Evolutionary conservation across 2,797 vertebrate genomes (phyloP).

Genomic region (Cynodonichthys magdalenae): DNA sequence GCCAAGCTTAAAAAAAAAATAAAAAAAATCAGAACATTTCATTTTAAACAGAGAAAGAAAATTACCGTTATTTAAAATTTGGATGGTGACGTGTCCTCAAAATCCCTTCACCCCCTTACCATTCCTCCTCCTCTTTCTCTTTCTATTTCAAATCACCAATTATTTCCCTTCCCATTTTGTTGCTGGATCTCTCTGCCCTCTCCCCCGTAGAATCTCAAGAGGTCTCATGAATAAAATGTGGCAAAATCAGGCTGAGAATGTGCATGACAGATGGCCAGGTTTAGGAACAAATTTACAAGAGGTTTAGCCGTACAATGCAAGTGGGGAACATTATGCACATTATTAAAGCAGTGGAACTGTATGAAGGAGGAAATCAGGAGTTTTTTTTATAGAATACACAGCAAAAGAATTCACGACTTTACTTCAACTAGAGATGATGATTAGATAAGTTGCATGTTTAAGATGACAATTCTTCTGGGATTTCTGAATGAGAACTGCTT

Average conservation of each 20-base stretch:
- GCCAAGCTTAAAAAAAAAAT: not conserved
- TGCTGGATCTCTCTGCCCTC: not conserved
- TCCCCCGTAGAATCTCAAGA: not conserved
- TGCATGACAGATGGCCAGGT: slow-evolving; percentile 12
- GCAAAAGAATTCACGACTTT: not conserved
- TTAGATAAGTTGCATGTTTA: not conserved
- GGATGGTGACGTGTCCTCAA: not conserved
- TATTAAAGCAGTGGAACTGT: not conserved
- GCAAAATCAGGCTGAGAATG: not conserved
- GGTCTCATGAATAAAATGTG: slow-evolving; percentile 18
- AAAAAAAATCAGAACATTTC: not conserved
- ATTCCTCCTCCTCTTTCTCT: not conserved
- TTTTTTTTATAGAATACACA: not conserved
- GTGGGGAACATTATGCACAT: not conserved
- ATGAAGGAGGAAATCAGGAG: not conserved
- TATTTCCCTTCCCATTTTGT: slow-evolving; percentile 12
- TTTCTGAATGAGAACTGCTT: not conserved
- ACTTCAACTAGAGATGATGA: not conserved
- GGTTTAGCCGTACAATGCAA: not conserved
- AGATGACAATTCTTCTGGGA: not conserved
- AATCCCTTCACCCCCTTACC: not conserved
- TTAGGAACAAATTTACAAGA: slow-evolving; percentile 1
- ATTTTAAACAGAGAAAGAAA: not conserved
- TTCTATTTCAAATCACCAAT: slow-evolving; percentile 9
- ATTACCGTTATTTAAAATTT: not conserved